These are phyloP conservation scores for Hypotaenidia philippensis DNA, from an alignment of 2,797 vertebrate genomes.

Conservation along the genomic window DNA sequence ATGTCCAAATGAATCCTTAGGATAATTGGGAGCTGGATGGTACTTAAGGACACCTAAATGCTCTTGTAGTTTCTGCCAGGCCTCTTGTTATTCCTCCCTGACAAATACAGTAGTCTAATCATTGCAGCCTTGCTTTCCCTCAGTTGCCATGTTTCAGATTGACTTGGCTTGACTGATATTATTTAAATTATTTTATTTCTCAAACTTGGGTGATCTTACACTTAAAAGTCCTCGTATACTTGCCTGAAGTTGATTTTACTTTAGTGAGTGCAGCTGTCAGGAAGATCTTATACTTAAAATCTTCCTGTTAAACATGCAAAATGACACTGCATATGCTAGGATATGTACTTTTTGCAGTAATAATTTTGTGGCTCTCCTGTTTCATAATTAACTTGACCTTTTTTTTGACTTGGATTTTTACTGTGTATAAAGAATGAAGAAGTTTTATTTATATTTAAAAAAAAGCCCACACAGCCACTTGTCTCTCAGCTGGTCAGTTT, in stretches of 20 bases:
- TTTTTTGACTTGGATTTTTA: not conserved
- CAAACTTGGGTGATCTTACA: not conserved
- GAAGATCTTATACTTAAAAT: not conserved
- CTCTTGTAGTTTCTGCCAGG: not conserved
- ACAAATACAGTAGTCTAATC: not conserved
- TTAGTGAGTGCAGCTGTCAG: not conserved
- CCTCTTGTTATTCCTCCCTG: not conserved
- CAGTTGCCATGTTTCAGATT: fast-evolving
- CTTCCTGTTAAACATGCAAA: not conserved
- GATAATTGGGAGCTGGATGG: not conserved
- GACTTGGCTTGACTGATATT: not conserved
- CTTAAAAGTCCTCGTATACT: not conserved
- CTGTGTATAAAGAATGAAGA: not conserved
- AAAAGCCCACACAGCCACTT: not conserved
- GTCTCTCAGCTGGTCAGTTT: not conserved
- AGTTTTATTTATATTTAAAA: not conserved
- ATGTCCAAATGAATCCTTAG: not conserved
- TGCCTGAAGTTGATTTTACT: not conserved
- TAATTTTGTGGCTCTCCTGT: not conserved
- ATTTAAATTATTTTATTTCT: not conserved
- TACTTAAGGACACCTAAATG: not conserved
- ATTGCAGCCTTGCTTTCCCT: not conserved
- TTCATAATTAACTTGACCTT: not conserved
- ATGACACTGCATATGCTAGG: not conserved
- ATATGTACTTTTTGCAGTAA: not conserved